Evolutionary conservation across 2,888 invertebrate genomes (phyloP), one percentile per base, ranked within the genome.

Genomic region (Phragmatobia fuliginosa): DNA sequence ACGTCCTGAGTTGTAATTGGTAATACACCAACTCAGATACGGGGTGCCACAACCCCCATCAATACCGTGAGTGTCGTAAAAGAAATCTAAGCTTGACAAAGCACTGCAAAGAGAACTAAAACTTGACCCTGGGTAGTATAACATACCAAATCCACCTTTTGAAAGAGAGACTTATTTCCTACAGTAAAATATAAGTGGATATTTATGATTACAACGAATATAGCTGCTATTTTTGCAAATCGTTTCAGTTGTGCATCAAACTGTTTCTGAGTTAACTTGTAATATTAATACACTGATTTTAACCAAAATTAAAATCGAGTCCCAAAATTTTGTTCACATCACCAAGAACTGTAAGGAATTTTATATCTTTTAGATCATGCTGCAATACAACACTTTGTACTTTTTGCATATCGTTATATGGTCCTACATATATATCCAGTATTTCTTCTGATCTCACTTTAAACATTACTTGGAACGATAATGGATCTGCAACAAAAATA

Each of bases 271-370:
- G 1, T 11, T 21, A n/a, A n/a, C 10, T 49, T 52, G 0, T 56
- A 16, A 28, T 56, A 16, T 56, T 56, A 4, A 28, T 56, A 6
- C 14, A 56, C 16, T 52, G 16, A 28, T 32, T 56, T 65, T 66
- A 73, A 56, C 82, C 84, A 83, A 87, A 91, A 64, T 81, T 71
- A 76, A 91, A 90, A 32, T 85, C 80, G 62, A 91, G 77, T 68
- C 79, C 77, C 45, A 76, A 32, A 21, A 92, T 81, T 77, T 87
- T 89, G 31, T 80, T 76, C 28, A 91, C 79, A 80, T 92, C 88
- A 64, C 92, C 91, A 67, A 78, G 83, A 10, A 92, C 72, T 32
- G 85, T 80, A 70, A 94, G 74, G 73, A 78, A 92, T 79, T 86
- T 85, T 56, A 93, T 89, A 49, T 85, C 85, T 52, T 84, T 73